Evolutionary conservation across 2,888 invertebrate species (phyloP).

Genomic region (Heliconius ismenius): DNA sequence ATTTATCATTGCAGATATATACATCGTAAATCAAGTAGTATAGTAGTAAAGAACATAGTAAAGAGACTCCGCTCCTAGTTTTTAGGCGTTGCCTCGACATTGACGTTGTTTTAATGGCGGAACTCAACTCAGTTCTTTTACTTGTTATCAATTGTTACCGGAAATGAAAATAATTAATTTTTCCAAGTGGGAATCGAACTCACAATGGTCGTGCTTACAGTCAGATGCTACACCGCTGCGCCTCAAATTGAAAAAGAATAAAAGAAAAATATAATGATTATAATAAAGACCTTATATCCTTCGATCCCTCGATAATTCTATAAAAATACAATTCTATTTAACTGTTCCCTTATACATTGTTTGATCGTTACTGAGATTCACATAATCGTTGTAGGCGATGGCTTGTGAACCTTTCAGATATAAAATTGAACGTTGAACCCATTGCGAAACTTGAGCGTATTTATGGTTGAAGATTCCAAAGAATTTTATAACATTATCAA

Average conservation of each 20-base stretch:
- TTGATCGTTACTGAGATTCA: slow-evolving; percentile 43
- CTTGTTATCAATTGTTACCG: not conserved
- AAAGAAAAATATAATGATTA: not conserved
- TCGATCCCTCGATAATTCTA: slow-evolving; percentile 4
- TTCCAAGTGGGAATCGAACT: not conserved
- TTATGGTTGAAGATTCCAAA: not conserved
- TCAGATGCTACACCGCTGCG: not conserved
- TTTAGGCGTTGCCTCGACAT: not conserved
- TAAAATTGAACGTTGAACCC: slow-evolving; percentile 50
- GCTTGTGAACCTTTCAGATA: slow-evolving; percentile 50
- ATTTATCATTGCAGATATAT: too few species aligned
- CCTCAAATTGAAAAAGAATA: too few species aligned
- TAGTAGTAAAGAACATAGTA: too few species aligned
- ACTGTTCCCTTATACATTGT: slow-evolving; percentile 42
- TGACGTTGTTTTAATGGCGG: not conserved
- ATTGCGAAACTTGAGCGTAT: slow-evolving; percentile 45
- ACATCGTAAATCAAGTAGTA: too few species aligned
- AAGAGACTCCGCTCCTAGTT: not conserved
- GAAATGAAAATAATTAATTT: not conserved
- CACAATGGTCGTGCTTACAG: not conserved
- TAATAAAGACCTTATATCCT: not conserved
- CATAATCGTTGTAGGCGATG: slow-evolving; percentile 51
- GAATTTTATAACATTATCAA: not conserved
- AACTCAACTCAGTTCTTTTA: not conserved
- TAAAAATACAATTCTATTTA: slow-evolving; percentile 25